Evolutionary conservation across 2,113 vertebrate species (phyloP).

Genomic region (Hyla sarda): DNA sequence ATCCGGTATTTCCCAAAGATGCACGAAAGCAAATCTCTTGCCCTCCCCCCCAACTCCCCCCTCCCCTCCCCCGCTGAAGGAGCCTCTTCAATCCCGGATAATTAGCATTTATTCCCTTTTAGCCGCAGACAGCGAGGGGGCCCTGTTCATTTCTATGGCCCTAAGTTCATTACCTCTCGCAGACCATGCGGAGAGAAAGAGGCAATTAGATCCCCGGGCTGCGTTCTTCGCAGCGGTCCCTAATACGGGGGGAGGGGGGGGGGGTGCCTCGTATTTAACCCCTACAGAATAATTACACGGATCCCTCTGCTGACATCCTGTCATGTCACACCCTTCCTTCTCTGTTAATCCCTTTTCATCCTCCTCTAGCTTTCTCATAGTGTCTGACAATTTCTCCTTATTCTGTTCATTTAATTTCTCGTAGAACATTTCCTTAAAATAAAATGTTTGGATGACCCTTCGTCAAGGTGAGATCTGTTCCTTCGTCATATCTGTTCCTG

Average conservation of each 20-base stretch:
- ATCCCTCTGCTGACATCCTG: neutral
- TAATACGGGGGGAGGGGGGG: no score
- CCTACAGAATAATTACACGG: slow-evolving; percentile 31
- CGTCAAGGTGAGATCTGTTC: no score
- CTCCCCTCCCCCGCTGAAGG: neutral
- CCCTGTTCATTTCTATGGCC: slow-evolving; percentile 39
- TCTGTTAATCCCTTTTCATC: slow-evolving; percentile 21
- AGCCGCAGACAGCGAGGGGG: slow-evolving; percentile 30
- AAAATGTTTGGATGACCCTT: neutral
- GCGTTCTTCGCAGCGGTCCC: slow-evolving; percentile 12
- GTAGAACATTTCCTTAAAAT: neutral
- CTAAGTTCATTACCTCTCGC: slow-evolving; percentile 54
- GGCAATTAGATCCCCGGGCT: slow-evolving; percentile 56
- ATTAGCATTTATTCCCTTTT: slow-evolving; percentile 59
- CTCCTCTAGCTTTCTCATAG: neutral
- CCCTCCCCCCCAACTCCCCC: neutral
- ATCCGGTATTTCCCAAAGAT: slow-evolving; percentile 56
- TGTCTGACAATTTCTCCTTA: neutral
- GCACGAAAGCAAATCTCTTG: slow-evolving; percentile 49
- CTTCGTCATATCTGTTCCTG: no score
- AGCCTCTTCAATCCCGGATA: slow-evolving; percentile 46
- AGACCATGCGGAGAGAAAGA: slow-evolving; percentile 41
- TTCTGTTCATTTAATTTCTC: neutral
- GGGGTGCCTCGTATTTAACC: slow-evolving; percentile 31
- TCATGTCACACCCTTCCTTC: no score